Evolutionary conservation across 2,113 vertebrate species (phyloP).

Genomic region (Xiphophorus hellerii): DNA sequence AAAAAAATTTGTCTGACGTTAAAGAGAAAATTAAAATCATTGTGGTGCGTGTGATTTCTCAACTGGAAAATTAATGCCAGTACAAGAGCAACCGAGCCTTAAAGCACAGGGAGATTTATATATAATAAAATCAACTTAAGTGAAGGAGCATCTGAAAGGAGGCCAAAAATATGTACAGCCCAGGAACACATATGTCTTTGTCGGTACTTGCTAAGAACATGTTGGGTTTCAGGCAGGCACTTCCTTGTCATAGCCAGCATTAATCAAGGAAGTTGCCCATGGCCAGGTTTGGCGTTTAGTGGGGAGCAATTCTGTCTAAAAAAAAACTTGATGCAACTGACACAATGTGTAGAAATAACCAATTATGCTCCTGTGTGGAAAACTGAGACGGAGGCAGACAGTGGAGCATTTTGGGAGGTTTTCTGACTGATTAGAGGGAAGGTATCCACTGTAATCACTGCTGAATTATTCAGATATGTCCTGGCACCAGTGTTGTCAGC

Average conservation of each 20-base stretch:
- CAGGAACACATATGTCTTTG: slow-evolving; percentile 25
- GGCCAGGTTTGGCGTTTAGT: slow-evolving; percentile 37
- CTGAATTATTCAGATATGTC: background rate
- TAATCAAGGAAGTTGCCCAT: slow-evolving; percentile 37
- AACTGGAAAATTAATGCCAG: slow-evolving; percentile 13
- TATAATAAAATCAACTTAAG: slow-evolving; percentile 13
- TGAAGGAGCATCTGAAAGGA: slow-evolving; percentile 28
- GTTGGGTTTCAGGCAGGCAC: slow-evolving; percentile 9
- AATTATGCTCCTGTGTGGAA: background rate
- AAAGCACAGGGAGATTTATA: background rate
- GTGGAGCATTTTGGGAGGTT: background rate
- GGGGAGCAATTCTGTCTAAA: slow-evolving; percentile 5
- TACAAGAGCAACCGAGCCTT: slow-evolving; percentile 18
- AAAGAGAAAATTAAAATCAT: slow-evolving; percentile 28
- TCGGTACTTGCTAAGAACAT: slow-evolving; percentile 20
- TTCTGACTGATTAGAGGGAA: background rate
- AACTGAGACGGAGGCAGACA: background rate
- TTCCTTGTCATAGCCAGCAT: slow-evolving; percentile 23
- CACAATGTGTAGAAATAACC: slow-evolving; percentile 2
- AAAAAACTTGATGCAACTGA: slow-evolving; percentile 20
- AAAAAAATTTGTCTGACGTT: slow-evolving; percentile 18
- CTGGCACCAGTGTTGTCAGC: background rate
- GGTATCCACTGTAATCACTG: background rate
- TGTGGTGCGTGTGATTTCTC: slow-evolving; percentile 4
- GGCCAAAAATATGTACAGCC: slow-evolving; percentile 33